These are phyloP conservation scores for Morelia viridis DNA, from an alignment of 2,797 vertebrate species.

Conservation along the genomic window DNA sequence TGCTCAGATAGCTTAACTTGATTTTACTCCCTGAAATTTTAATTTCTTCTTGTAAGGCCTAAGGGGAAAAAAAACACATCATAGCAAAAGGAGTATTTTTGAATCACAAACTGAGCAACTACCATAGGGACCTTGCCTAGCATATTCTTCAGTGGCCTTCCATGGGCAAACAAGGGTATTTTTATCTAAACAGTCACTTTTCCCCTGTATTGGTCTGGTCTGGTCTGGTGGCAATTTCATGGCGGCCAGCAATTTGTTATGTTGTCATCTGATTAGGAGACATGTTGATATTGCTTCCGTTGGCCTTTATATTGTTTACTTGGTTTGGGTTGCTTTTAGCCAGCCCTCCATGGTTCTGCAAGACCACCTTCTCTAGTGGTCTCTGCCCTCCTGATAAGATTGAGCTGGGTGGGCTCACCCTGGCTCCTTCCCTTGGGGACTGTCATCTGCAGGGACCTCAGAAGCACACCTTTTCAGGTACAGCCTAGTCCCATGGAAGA, in stretches of 20 bases:
- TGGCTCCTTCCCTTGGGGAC: too few relatives aligned
- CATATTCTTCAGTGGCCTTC: not conserved
- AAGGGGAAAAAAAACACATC: constrained; percentile 36
- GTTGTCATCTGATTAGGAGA: not conserved
- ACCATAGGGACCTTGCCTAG: not conserved
- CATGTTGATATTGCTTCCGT: not conserved
- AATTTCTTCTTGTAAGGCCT: constrained; percentile 93
- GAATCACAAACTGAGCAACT: constrained; percentile 39
- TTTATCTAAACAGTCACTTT: not conserved
- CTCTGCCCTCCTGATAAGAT: not conserved
- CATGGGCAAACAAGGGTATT: not conserved
- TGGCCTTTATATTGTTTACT: not conserved
- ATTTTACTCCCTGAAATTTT: constrained; percentile 88
- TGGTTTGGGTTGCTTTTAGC: not conserved
- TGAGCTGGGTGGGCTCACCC: too few relatives aligned
- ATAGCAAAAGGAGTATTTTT: constrained; percentile 1
- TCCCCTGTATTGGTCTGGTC: not conserved
- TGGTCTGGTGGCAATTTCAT: too few relatives aligned
- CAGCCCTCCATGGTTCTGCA: not conserved
- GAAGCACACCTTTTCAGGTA: too few relatives aligned
- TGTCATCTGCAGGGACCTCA: too few relatives aligned
- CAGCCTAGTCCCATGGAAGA: too few relatives aligned
- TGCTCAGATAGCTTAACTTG: constrained; percentile 91
- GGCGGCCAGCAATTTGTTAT: not conserved
- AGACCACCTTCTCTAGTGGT: not conserved